Percentiles rank a stretch among this genome's conserved stretches.
These are phyloP conservation scores for Pseudochirops corinnae DNA, from an alignment of 2,797 vertebrate genomes.

Conservation along the genomic window DNA sequence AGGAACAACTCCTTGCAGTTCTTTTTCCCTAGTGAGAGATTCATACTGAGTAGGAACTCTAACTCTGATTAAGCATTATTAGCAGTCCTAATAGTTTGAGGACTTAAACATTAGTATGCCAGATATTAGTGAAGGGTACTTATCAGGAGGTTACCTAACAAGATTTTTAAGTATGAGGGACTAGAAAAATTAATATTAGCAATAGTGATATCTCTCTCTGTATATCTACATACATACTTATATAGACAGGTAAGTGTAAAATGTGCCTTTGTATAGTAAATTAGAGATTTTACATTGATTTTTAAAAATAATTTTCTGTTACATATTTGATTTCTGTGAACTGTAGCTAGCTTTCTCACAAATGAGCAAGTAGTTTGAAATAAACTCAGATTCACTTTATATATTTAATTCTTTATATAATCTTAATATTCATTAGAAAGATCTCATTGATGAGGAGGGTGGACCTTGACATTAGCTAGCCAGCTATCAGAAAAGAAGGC, in stretches of 20 bases:
- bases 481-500: not conserved
- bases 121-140: not conserved
- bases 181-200: constrained; percentile 29
- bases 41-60: constrained; percentile 56
- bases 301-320: not conserved
- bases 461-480: not conserved
- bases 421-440: constrained; percentile 31
- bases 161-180: constrained; percentile 40
- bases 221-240: too few species aligned
- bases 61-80: constrained; percentile 13
- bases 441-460: not conserved
- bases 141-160: not conserved
- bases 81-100: constrained; percentile 37
- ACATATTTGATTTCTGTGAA: constrained; percentile 49
- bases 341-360: constrained; percentile 31
- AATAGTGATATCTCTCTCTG: not conserved
- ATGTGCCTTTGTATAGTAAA: constrained; percentile 26
- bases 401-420: constrained; percentile 27
- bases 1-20: constrained; percentile 38
- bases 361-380: constrained; percentile 56
- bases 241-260: constrained; percentile 28
- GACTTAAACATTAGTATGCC: constrained; percentile 19
- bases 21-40: constrained; percentile 17
- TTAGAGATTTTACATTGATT: constrained; percentile 11
- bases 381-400: constrained; percentile 60